phyloP scores from a whole-genome alignment of 2,797 vertebrate species.

The Threskiornis aethiopicus region DNA sequence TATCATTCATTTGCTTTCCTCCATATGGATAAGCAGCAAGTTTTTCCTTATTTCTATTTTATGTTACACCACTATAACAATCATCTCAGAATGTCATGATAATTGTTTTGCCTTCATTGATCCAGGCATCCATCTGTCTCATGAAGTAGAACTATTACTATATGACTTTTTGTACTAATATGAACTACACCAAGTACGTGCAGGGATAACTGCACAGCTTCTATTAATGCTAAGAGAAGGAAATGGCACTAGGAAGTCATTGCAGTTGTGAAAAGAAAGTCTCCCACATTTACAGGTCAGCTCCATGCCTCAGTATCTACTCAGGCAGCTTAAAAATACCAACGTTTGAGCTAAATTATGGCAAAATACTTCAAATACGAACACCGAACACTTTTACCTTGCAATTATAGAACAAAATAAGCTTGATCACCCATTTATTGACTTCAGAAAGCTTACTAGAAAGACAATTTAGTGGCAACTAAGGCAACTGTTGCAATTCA shows the following conservation, averaged over 20 bases:
- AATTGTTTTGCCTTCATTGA: background rate
- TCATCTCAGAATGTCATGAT: background rate
- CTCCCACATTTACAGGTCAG: background rate
- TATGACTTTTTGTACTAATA: background rate
- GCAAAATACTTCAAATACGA: background rate
- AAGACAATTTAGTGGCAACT: background rate
- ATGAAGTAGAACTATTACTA: background rate
- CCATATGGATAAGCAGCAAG: background rate
- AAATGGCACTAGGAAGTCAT: background rate
- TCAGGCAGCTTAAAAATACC: background rate
- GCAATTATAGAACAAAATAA: background rate
- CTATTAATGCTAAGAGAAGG: background rate
- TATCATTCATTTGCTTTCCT: background rate
- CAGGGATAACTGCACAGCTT: background rate
- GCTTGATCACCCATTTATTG: background rate
- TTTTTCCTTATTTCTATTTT: slow-evolving; percentile 1
- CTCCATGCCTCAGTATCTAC: background rate
- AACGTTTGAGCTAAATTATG: background rate
- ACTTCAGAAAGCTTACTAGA: background rate
- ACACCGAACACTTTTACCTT: background rate
- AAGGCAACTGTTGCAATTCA: background rate
- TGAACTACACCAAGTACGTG: background rate
- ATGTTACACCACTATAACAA: background rate
- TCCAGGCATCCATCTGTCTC: background rate
- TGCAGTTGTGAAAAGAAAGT: background rate